A percentile compares a stretch with the other conserved stretches of the same genome.
Conservation (phyloP, 2,113 vertebrate genomes). For the Strigops habroptila region DNA sequence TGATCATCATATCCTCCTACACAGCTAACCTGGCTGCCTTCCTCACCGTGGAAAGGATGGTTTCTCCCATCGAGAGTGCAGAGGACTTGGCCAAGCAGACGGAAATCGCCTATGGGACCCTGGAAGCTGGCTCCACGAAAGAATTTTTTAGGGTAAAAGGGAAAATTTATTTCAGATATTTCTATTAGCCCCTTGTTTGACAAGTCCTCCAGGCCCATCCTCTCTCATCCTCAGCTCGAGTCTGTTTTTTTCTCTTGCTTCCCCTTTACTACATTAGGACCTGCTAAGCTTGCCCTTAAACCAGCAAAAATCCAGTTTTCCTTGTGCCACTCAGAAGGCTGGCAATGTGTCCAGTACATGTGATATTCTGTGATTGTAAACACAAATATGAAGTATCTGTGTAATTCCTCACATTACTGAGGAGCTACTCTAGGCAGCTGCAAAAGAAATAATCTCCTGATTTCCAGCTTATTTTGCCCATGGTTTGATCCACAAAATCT, state of each 20-base stretch:
- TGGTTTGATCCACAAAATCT: not conserved
- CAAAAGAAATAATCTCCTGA: not conserved
- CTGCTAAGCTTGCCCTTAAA: not conserved
- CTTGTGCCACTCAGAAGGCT: not conserved
- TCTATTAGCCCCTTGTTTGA: not conserved
- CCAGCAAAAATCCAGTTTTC: not conserved
- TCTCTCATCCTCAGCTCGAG: not conserved
- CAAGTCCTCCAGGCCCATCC: not conserved
- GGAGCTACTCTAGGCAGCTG: slow-evolving; percentile 22
- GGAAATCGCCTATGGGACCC: slow-evolving; percentile 94
- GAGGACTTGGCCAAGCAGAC: slow-evolving; percentile 98
- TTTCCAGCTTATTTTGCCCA: slow-evolving; percentile 36
- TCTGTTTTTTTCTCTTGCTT: not conserved
- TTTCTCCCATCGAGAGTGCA: slow-evolving; percentile 97
- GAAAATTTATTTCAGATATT: not conserved
- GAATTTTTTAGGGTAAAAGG: slow-evolving; percentile 94
- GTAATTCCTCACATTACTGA: not conserved
- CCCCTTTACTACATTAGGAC: not conserved
- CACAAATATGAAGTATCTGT: not conserved
- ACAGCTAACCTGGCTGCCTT: slow-evolving; percentile 98
- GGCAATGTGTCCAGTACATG: not conserved
- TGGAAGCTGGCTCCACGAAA: slow-evolving; percentile 96
- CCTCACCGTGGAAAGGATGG: slow-evolving; percentile 98
- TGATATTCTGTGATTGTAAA: not conserved
- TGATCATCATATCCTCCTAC: slow-evolving; percentile 99